Percentiles rank a stretch among this genome's conserved stretches.
Conservation (phyloP, 1,140 invertebrate species). For the Anadara kagoshimensis region DNA sequence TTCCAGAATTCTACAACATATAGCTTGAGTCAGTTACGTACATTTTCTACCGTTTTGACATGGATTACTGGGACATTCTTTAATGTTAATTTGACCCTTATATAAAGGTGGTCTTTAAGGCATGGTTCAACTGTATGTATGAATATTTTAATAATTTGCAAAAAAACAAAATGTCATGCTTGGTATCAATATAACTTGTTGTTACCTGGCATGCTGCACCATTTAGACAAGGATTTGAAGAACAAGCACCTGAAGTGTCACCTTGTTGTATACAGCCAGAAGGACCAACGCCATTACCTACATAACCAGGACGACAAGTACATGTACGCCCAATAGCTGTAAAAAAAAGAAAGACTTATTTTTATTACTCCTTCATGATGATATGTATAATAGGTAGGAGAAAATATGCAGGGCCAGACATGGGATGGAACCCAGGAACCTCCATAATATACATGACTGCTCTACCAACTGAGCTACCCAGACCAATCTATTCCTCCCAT, state of each 20-base stretch:
- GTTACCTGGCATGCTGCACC: constrained; percentile 68
- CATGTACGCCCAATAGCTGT: constrained; percentile 75
- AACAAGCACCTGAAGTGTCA: constrained; percentile 73
- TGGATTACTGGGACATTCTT: constrained; percentile 79
- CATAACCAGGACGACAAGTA: constrained; percentile 85
- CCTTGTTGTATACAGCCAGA: constrained; percentile 80
- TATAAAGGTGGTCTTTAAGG: no score
- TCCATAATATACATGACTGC: no score
- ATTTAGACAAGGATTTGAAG: constrained; percentile 81
- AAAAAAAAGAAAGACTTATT: neutral
- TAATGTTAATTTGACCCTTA: constrained; percentile 78
- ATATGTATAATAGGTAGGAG: no score
- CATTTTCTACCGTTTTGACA: constrained; percentile 4
- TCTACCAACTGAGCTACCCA: no score
- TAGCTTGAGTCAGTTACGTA: neutral
- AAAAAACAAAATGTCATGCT: no score
- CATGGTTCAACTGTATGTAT: no score
- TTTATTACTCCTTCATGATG: no score
- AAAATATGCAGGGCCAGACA: no score
- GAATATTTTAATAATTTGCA: no score
- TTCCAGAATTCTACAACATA: constrained; percentile 37
- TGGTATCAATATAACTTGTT: neutral
- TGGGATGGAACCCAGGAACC: no score
- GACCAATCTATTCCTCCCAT: no score
- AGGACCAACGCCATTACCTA: constrained; percentile 87